Conservation (phyloP, 2,888 invertebrate genomes). For the Lissocephala sabroskyi region DNA sequence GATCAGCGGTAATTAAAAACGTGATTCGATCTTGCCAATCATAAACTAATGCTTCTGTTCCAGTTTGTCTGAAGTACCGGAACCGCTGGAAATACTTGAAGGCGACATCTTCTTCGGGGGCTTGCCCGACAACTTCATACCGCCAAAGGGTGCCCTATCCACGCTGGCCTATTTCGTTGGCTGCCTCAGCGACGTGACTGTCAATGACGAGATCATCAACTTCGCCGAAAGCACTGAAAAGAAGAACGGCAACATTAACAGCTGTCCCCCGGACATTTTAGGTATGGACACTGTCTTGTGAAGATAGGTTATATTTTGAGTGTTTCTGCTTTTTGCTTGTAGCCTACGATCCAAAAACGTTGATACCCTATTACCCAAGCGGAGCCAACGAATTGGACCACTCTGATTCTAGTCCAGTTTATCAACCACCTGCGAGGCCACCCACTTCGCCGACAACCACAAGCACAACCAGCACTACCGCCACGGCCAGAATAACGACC, state of each 20-base stretch:
- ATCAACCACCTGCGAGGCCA: slow-evolving; percentile 56
- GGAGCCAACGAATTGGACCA: slow-evolving; percentile 47
- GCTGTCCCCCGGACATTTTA: slow-evolving; percentile 73
- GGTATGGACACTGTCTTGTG: slow-evolving; percentile 42
- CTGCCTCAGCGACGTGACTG: slow-evolving; percentile 93
- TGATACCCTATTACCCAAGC: slow-evolving; percentile 64
- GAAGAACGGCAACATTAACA: slow-evolving; percentile 76
- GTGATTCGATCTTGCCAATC: neutral
- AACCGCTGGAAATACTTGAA: slow-evolving; percentile 77
- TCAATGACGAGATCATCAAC: slow-evolving; percentile 87
- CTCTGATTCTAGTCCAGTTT: neutral
- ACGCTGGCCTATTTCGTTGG: slow-evolving; percentile 83
- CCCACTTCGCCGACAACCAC: slow-evolving; percentile 46
- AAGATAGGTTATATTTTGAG: neutral
- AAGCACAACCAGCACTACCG: slow-evolving; percentile 45
- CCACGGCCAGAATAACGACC: slow-evolving; percentile 56
- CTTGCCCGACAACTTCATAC: slow-evolving; percentile 77
- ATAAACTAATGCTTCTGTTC: slow-evolving; percentile 11
- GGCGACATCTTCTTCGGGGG: slow-evolving; percentile 92
- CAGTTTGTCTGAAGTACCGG: slow-evolving; percentile 76
- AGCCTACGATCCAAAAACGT: slow-evolving; percentile 63
- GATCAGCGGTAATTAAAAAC: slow-evolving; percentile 75
- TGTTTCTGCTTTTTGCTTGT: neutral
- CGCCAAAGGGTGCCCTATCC: slow-evolving; percentile 75
- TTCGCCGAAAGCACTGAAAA: slow-evolving; percentile 81